Evolutionary conservation across 1,140 invertebrate genomes (phyloP).

Genomic region (Popillia japonica): DNA sequence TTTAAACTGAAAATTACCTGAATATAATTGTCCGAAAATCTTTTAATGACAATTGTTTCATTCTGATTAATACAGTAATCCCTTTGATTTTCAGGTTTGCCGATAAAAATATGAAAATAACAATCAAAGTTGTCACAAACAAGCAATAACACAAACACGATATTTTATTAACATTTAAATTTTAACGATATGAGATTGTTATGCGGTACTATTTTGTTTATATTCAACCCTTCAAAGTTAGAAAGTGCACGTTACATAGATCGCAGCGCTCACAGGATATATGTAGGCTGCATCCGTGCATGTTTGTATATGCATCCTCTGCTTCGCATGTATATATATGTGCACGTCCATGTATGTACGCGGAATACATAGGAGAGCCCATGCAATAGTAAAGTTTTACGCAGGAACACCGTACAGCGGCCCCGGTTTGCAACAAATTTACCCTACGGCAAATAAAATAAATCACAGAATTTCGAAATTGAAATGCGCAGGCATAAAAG

Average conservation of each 20-base stretch:
- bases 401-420: slow-evolving; percentile 18
- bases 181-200: too few species aligned
- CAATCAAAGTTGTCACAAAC: too few species aligned
- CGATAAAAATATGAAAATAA: too few species aligned
- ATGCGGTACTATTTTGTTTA: too few species aligned
- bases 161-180: too few species aligned
- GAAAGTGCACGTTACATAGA: neutral
- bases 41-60: too few species aligned
- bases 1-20: too few species aligned
- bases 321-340: neutral
- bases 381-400: slow-evolving; percentile 28
- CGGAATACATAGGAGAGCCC: neutral
- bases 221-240: neutral
- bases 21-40: too few species aligned
- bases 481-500: slow-evolving; percentile 38
- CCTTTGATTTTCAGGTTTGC: too few species aligned
- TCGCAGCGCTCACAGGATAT: neutral
- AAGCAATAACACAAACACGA: too few species aligned
- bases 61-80: too few species aligned
- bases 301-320: neutral
- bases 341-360: slow-evolving; percentile 5
- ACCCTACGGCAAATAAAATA: slow-evolving; percentile 40
- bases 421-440: slow-evolving; percentile 36
- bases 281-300: neutral
- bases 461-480: slow-evolving; percentile 41